Base-by-base conservation (phyloP, 2,888 invertebrate genomes). In the Lymantria monacha region DNA sequence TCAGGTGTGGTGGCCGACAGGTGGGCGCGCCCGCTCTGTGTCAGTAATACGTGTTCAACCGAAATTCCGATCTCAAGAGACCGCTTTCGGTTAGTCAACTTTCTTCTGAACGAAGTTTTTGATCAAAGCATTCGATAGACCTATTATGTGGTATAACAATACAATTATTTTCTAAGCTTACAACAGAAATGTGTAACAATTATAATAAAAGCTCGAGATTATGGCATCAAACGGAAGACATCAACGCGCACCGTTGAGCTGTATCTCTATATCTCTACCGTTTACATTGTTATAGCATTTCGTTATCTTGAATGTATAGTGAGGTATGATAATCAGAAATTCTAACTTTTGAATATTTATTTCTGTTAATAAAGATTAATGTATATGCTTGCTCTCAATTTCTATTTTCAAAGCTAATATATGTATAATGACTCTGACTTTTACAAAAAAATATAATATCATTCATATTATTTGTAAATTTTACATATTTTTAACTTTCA, bases 51-150 rank as follows among this genome's bases (percentile, higher is more conserved):
- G 79, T 80, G 80, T 81, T 74, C 75, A 79, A 81, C 85, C 82
- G 85, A 91, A 90, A 90, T 90, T 87, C 89, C 88, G 66, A 83
- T 85, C 85, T 84, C 77, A 74, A 74, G 81, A 74, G 79, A 80
- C 85, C 76, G 85, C 88, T 88, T 88, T 89, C 84, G 76, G 75
- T 73, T 71, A 64, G 69, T 71, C 83, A 85, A 89, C 90, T 91
- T 90, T 90, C 90, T 82, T 90, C 77, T 73, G 75, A 82, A 71
- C 67, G 72, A 69, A 66, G 68, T 53, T 58, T 61, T 60, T 53
- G 53, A 58, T 50, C 56, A 41, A 44, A 47, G 30, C 47, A 40
- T 48, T 60, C 49, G 55, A 50, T 48, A 43, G 42, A 43, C 7
- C 45, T 54, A 31, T 57, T 55, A 51, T 54, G 15, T 44, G 22